phyloP scores from a whole-genome alignment of 2,113 vertebrate species.

The Eretmochelys imbricata region DNA sequence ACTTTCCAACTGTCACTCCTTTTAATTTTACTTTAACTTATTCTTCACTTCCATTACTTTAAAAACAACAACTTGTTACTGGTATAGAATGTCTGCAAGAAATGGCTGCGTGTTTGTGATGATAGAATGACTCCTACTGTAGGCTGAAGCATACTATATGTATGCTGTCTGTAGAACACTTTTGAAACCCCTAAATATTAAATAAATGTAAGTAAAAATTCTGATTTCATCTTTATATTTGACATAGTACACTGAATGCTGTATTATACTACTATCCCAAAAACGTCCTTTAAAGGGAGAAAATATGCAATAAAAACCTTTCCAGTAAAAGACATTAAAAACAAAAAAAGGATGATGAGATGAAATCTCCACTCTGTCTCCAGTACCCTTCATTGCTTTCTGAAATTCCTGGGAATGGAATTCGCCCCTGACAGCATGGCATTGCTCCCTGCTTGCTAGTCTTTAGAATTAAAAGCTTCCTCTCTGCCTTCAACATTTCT shows the following conservation, averaged over 20 bases:
- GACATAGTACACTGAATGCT: background rate
- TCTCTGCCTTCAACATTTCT: background rate
- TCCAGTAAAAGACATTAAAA: background rate
- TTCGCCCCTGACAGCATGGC: background rate
- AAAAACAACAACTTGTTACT: background rate
- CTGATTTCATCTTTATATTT: background rate
- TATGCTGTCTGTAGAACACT: background rate
- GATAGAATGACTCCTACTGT: background rate
- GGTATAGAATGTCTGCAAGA: too few relatives aligned
- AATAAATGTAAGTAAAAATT: background rate
- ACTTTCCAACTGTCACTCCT: background rate
- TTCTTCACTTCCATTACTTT: background rate
- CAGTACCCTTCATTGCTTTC: background rate
- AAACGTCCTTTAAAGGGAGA: background rate
- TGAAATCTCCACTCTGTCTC: background rate
- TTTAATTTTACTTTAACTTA: background rate
- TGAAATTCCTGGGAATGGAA: background rate
- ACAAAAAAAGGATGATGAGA: background rate
- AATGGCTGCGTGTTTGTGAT: too few relatives aligned
- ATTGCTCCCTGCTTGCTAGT: background rate
- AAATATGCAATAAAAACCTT: accelerated
- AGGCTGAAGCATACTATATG: background rate
- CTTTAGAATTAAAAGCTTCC: background rate
- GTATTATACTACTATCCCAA: background rate
- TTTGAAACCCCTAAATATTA: background rate